These are phyloP conservation scores for Alca torda DNA, from an alignment of 2,797 vertebrate genomes.

Conservation along the genomic window DNA sequence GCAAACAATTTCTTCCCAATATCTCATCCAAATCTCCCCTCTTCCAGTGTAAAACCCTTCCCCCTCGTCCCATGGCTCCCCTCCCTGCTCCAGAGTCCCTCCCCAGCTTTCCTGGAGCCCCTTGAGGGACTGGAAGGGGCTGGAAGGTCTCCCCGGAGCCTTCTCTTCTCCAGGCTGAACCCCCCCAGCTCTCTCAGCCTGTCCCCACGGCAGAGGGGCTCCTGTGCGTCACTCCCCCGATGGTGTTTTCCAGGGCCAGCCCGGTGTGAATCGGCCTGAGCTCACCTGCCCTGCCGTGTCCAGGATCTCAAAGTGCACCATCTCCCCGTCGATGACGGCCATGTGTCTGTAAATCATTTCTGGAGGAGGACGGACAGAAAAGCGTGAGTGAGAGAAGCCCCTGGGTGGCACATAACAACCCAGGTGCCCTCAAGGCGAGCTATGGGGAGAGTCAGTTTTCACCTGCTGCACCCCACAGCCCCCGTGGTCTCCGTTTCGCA, in stretches of 20 bases:
- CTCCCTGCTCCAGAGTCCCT: too few species aligned
- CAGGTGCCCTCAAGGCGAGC: rapidly evolving
- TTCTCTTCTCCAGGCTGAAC: too few species aligned
- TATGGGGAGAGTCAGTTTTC: neutral
- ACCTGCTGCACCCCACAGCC: neutral
- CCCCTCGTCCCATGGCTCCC: too few species aligned
- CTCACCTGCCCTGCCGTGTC: conserved; percentile 82
- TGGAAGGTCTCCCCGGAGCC: too few species aligned
- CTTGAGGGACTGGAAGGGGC: too few species aligned
- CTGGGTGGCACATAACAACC: neutral
- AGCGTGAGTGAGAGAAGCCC: neutral
- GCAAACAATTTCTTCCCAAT: too few species aligned
- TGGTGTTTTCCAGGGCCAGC: rapidly evolving
- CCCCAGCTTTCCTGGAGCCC: too few species aligned
- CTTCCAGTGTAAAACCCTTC: too few species aligned
- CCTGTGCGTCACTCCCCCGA: rapidly evolving
- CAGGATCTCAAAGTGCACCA: conserved; percentile 81
- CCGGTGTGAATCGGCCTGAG: rapidly evolving
- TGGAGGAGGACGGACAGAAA: conserved; percentile 22
- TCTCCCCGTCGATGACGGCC: conserved; percentile 75
- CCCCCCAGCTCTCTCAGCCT: too few species aligned
- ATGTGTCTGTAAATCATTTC: conserved; percentile 83
- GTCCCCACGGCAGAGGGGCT: too few species aligned
- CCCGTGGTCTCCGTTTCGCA: rapidly evolving
- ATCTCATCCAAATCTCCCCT: too few species aligned